Percentiles rank a stretch among this genome's conserved stretches.
Conservation (phyloP, 2,797 vertebrate genomes). For the Spea hammondii region DNA sequence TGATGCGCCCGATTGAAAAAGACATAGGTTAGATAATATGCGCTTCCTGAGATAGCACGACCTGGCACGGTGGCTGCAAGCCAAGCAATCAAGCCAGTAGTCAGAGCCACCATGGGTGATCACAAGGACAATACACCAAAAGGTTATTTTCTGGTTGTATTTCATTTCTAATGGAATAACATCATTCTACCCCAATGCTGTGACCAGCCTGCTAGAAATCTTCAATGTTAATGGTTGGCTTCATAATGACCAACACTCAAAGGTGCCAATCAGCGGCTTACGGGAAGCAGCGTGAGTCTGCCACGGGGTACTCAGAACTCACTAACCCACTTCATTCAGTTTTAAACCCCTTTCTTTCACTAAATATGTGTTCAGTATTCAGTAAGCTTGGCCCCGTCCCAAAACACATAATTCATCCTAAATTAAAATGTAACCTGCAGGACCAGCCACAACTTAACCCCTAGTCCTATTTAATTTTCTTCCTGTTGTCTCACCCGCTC, state of each 20-base stretch:
- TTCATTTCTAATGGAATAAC: neutral
- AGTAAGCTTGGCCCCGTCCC: constrained; percentile 33
- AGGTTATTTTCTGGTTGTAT: neutral
- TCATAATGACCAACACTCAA: neutral
- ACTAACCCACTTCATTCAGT: neutral
- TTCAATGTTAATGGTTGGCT: neutral
- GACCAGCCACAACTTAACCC: constrained; percentile 17
- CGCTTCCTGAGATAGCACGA: no score
- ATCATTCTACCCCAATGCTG: neutral
- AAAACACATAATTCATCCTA: constrained; percentile 38
- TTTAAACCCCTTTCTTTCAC: constrained; percentile 1
- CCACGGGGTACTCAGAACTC: constrained; percentile 9
- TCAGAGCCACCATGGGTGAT: no score
- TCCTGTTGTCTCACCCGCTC: constrained; percentile 3
- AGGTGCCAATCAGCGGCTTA: neutral
- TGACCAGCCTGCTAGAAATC: neutral
- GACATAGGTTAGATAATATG: no score
- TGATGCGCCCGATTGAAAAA: no score
- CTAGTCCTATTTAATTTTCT: constrained; percentile 21
- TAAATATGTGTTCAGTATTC: constrained; percentile 8
- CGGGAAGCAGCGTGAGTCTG: constrained; percentile 7
- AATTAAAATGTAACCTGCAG: constrained; percentile 32
- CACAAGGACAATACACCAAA: no score
- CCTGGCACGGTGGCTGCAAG: no score
- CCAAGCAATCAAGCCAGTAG: no score